These are phyloP conservation scores for Penaeus japonicus DNA, from an alignment of 1,140 invertebrate genomes.

Conservation along the genomic window DNA sequence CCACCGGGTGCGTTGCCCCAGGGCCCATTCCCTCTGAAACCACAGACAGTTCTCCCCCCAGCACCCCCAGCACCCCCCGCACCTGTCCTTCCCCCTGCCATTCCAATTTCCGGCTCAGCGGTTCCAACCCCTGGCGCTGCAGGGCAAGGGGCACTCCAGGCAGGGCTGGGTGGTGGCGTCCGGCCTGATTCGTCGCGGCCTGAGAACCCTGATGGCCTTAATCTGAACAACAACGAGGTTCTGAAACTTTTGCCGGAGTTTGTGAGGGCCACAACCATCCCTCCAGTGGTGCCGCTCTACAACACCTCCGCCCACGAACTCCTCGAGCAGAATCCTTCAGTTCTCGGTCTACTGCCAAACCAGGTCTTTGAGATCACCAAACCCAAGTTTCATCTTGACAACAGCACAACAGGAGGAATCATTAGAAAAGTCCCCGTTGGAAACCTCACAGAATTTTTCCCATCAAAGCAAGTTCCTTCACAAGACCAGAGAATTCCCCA, in stretches of 20 bases:
- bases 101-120: neutral
- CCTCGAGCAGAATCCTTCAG: slow-evolving; percentile 50
- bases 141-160: too few species aligned
- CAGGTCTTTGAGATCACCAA: slow-evolving; percentile 39
- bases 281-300: slow-evolving; percentile 52
- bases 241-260: slow-evolving; percentile 52
- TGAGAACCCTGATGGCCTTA: slow-evolving; percentile 20
- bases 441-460: slow-evolving; percentile 30
- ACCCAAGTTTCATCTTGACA: neutral
- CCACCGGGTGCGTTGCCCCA: too few species aligned
- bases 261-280: slow-evolving; percentile 53
- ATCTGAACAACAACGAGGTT: slow-evolving; percentile 50
- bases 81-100: neutral
- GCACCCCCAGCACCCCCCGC: neutral
- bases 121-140: neutral
- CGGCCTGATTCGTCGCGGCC: neutral
- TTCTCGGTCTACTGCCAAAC: slow-evolving; percentile 54
- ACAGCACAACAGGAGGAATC: slow-evolving; percentile 20
- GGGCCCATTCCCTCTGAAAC: too few species aligned
- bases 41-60: too few species aligned
- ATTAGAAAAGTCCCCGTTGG: slow-evolving; percentile 26
- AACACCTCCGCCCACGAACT: slow-evolving; percentile 45
- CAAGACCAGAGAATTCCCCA: too few species aligned
- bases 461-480: neutral
- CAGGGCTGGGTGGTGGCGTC: too few species aligned